These are phyloP conservation scores for Sweltsa coloradensis DNA, from an alignment of 1,140 invertebrate genomes.

Conservation along the genomic window DNA sequence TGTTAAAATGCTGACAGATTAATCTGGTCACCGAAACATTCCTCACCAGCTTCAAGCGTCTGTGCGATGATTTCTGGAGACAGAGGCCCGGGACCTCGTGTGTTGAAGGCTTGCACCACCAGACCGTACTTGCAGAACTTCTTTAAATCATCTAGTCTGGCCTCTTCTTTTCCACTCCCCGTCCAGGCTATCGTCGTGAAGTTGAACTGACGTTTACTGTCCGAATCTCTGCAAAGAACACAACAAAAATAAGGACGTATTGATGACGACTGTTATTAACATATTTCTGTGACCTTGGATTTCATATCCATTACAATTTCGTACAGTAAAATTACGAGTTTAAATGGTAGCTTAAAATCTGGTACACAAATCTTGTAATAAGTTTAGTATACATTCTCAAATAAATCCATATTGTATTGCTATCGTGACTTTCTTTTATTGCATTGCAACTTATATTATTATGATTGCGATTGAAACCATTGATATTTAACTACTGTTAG, in stretches of 20 bases:
- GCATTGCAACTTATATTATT: too few species aligned
- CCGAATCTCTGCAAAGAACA: constrained; percentile 5
- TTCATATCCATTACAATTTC: neutral
- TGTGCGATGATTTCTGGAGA: constrained; percentile 52
- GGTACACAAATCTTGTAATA: neutral
- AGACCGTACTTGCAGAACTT: constrained; percentile 71
- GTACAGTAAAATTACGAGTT: neutral
- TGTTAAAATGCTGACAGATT: too few species aligned
- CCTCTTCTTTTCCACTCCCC: constrained; percentile 32
- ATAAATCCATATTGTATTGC: too few species aligned
- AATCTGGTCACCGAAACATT: too few species aligned
- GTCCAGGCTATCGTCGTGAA: constrained; percentile 11
- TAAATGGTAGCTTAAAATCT: neutral
- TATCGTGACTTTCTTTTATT: too few species aligned
- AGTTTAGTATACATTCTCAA: too few species aligned
- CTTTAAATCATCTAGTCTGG: constrained; percentile 46
- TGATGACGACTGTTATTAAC: neutral
- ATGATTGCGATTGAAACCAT: too few species aligned
- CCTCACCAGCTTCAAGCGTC: constrained; percentile 70
- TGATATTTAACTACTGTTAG: too few species aligned
- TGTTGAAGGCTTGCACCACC: constrained; percentile 67
- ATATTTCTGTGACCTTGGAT: too few species aligned
- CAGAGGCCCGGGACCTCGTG: constrained; percentile 60
- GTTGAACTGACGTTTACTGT: constrained; percentile 8
- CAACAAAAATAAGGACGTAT: neutral